A percentile compares a stretch with the other conserved stretches of the same genome.
Conservation (phyloP, 2,113 vertebrate genomes). For the Ranitomeya imitator region DNA sequence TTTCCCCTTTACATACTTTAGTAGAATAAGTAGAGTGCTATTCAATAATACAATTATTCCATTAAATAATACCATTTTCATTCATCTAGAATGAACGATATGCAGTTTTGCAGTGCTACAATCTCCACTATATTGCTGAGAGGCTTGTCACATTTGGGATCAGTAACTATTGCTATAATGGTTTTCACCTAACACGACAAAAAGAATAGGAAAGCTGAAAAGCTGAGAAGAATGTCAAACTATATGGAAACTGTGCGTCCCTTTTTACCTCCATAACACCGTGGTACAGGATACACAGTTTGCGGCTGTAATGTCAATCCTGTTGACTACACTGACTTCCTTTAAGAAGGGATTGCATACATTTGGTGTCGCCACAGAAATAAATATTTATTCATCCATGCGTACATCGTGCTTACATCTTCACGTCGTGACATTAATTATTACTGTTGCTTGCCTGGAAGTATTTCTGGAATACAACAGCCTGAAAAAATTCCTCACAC, state of each 20-base stretch:
- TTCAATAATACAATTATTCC: not conserved
- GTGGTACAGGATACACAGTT: not conserved
- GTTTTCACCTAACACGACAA: not conserved
- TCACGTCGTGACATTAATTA: conserved; percentile 3
- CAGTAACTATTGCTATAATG: not conserved
- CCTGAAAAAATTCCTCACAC: not conserved
- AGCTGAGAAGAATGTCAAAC: not conserved
- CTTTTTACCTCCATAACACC: not conserved
- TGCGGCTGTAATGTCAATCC: not conserved
- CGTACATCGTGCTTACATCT: not conserved
- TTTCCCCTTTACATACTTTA: too few species aligned
- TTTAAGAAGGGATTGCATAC: conserved; percentile 11
- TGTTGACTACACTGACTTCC: not conserved
- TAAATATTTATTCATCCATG: conserved; percentile 1
- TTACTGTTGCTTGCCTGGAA: conserved; percentile 20
- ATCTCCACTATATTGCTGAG: not conserved
- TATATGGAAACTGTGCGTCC: not conserved
- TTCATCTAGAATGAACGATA: not conserved
- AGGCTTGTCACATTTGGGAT: not conserved
- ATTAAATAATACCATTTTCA: not conserved
- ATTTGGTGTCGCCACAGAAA: conserved; percentile 12
- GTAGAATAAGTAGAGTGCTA: too few species aligned
- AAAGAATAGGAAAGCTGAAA: not conserved
- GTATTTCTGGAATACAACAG: not conserved
- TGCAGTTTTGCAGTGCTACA: not conserved